Base-by-base conservation (phyloP, 2,888 invertebrate genomes). In the Odontocolon sp. region DNA sequence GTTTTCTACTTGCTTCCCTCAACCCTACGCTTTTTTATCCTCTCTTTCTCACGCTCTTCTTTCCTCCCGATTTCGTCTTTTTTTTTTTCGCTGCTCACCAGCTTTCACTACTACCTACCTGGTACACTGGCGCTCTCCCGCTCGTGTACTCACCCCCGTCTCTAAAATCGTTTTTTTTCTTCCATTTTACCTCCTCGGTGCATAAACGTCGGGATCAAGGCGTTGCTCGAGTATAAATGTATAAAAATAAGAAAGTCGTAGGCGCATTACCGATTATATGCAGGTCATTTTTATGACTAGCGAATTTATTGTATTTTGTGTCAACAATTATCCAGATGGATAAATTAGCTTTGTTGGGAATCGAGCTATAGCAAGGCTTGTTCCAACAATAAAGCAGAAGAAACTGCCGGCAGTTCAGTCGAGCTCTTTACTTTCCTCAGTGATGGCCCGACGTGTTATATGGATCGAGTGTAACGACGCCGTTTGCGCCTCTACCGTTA, bases 391-490 rank as follows among this genome's bases (percentile, higher is more conserved):
- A n/a, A n/a, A n/a, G n/a, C n/a, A n/a, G n/a, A n/a, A n/a, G n/a
- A n/a, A 1, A 28, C 31, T 28, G 28, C 28, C 28, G 50, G 1
- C 14, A 5, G 16, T 52, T 28, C 28, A 28, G 26, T 28, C 11
- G 40, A n/a, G n/a, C n/a, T n/a, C n/a, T n/a, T n/a, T 70, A 2
- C 42, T 42, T 52, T 70, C 36, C 42, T 56, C 59, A 38, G 14
- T 18, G 54, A 54, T 9, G 50, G 42, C 40, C 63, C 56, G 23
- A 56, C n/a, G 52, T 23, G 67, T 26, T 57, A 5, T 16, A 54
- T 26, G 42, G 54, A 21, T 80, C 77, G 81, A 75, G 79, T n/a
- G n/a, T 82, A 84, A 85, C 81, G 85, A 81, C 77, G 79, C 81
- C 79, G 81, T 81, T 85, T 78, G 83, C 81, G 77, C 71, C 38